Evolutionary conservation across 2,113 vertebrate genomes (phyloP).

Genomic region (Gadus macrocephalus): DNA sequence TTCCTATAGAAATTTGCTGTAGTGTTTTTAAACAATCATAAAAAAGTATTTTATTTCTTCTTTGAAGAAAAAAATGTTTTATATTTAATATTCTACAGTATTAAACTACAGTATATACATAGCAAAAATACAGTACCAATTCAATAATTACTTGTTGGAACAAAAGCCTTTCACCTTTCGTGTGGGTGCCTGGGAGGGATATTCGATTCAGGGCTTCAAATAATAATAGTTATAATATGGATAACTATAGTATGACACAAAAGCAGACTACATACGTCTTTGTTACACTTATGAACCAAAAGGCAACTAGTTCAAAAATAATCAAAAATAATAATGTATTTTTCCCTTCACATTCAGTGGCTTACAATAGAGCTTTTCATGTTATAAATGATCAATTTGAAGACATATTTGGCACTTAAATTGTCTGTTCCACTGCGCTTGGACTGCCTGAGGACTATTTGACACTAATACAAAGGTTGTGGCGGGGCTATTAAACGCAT

Average conservation of each 20-base stretch:
- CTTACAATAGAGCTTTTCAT: no score
- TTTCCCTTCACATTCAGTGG: no score
- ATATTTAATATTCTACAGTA: constrained; percentile 46
- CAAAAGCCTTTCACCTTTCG: constrained; percentile 9
- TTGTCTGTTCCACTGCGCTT: no score
- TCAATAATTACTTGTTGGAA: constrained; percentile 23
- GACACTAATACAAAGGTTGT: background rate
- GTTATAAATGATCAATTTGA: no score
- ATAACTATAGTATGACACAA: constrained; percentile 1
- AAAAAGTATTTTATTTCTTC: constrained; percentile 76
- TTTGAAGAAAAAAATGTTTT: constrained; percentile 56
- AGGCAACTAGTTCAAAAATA: background rate
- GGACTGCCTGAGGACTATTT: no score
- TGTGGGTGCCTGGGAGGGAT: background rate
- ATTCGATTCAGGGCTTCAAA: background rate
- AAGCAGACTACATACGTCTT: background rate
- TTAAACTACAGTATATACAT: constrained; percentile 45
- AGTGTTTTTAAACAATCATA: constrained; percentile 72
- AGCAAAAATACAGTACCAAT: constrained; percentile 40
- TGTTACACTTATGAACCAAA: background rate
- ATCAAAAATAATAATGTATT: background rate
- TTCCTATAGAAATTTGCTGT: constrained; percentile 5
- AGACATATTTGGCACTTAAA: no score
- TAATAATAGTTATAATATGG: no score
- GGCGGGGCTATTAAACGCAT: background rate